Base-by-base conservation (phyloP, 2,888 invertebrate genomes). In the Agonopterix subpropinquella region DNA sequence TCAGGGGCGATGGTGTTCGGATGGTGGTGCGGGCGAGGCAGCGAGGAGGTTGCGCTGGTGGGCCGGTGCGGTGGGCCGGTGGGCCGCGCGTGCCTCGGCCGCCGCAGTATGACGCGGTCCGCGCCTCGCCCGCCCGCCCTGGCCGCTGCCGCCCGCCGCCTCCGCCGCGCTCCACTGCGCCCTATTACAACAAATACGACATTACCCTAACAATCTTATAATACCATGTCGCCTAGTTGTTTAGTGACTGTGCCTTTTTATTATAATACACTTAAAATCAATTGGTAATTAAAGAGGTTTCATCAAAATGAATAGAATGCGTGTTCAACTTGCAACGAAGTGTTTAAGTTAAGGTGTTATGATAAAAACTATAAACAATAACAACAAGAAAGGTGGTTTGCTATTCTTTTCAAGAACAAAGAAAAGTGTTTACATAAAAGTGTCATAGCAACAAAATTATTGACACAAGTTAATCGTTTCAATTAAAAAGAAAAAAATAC, bases 101-200 rank as follows among this genome's bases (percentile, higher is more conserved):
- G 68, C 85, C 82, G 87, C 86, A 85, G 84, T 85, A 74, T 79
- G 82, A 80, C 83, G 83, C 78, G 78, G 76, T 74, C 69, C 67
- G 73, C 77, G 76, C 70, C 63, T 62, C 76, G 77, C 77, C 73
- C 73, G 76, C 75, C 43, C 49, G 67, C 70, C 44, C 51, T 43
- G 47, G 18, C 63, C 62, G 64, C 62, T 64, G 61, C 62, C 62
- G 50, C 54, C 44, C 50, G 48, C 50, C 55, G 50, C 54, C 54
- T 52, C 51, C 44, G 51, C 44, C 44, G 61, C 64, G 59, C 61
- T 57, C 59, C 61, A 64, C 68, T 65, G 64, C 70, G 62, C 63
- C 64, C 53, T 60, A 58, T 2, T 15, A 58, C 64, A 50, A 51
- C 57, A 57, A 58, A 61, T 61, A 66, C 66, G 61, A 69, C 67